A percentile compares a stretch with the other conserved stretches of the same genome.
Evolutionary conservation across 2,797 vertebrate species (phyloP).

Genomic region (Fistularia commersonii): DNA sequence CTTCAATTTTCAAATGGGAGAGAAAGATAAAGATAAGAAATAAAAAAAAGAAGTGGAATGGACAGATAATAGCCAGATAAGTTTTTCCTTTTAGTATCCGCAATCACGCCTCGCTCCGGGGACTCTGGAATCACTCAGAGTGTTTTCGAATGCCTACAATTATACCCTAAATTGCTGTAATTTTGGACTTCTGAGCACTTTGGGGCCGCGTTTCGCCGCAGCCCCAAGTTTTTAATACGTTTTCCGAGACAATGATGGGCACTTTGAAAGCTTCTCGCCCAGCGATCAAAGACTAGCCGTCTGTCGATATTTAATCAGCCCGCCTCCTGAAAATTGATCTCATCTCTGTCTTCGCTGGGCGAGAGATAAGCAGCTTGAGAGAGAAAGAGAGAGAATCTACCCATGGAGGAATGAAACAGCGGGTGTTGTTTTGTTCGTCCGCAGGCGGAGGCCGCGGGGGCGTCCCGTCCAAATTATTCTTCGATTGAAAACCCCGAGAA

Average conservation of each 20-base stretch:
- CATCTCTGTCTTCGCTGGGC: slow-evolving; percentile 22
- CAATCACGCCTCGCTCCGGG: slow-evolving; percentile 9
- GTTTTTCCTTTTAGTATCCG: slow-evolving; percentile 15
- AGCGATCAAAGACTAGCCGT: slow-evolving; percentile 41
- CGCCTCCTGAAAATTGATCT: slow-evolving; percentile 48
- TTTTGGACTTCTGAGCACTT: slow-evolving; percentile 5
- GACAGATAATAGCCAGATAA: slow-evolving; percentile 8
- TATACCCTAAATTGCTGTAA: slow-evolving; percentile 13
- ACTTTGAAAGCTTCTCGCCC: slow-evolving; percentile 44
- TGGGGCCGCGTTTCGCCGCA: slow-evolving; percentile 12
- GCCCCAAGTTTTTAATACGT: slow-evolving; percentile 15
- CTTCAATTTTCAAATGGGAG: slow-evolving; percentile 7
- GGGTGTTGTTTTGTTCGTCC: too few relatives aligned
- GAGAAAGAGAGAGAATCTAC: slow-evolving; percentile 2
- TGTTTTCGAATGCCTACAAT: slow-evolving; percentile 20
- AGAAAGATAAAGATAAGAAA: too few relatives aligned
- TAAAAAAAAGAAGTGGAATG: background rate
- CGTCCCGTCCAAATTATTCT: too few relatives aligned
- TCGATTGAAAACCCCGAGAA: too few relatives aligned
- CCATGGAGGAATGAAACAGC: background rate
- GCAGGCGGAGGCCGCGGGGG: too few relatives aligned
- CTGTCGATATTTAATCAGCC: slow-evolving; percentile 59
- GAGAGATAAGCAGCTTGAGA: slow-evolving; percentile 34
- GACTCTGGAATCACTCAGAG: slow-evolving; percentile 22
- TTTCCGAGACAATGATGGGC: slow-evolving; percentile 42